phyloP scores from a whole-genome alignment of 1,140 invertebrate species.

The Diploscapter pachys region DNA sequence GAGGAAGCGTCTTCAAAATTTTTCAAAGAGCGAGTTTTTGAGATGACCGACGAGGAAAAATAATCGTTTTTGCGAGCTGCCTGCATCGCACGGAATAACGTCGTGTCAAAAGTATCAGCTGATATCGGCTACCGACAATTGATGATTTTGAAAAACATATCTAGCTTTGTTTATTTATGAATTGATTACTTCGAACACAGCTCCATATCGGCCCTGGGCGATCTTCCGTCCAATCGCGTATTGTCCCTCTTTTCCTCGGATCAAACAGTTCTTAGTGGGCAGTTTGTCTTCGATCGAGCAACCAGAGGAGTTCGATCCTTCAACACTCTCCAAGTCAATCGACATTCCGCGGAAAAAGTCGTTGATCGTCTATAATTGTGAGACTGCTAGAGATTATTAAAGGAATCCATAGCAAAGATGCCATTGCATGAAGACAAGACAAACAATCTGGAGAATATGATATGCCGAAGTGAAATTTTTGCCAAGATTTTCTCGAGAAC shows the following conservation, averaged over 20 bases:
- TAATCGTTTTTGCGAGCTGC: not conserved
- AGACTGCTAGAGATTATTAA: too few species aligned
- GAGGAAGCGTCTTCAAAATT: not conserved
- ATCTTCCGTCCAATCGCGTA: constrained; percentile 53
- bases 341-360: too few species aligned
- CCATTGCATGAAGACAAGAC: too few species aligned
- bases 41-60: not conserved
- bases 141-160: constrained; percentile 13
- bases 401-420: too few species aligned
- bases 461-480: too few species aligned
- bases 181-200: constrained; percentile 48
- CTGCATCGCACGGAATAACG: not conserved
- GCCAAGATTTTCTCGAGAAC: too few species aligned
- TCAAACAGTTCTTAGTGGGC: constrained; percentile 48
- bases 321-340: constrained; percentile 25
- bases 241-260: constrained; percentile 44
- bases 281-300: constrained; percentile 41
- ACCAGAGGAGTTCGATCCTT: constrained; percentile 21
- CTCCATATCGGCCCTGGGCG: constrained; percentile 48
- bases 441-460: too few species aligned
- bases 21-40: constrained; percentile 2
- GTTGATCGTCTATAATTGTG: too few species aligned
- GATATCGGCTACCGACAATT: constrained; percentile 2
- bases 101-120: constrained; percentile 4
- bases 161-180: too few species aligned